Conservation (phyloP, 2,888 invertebrate species). For the Marronus borbonicus region DNA sequence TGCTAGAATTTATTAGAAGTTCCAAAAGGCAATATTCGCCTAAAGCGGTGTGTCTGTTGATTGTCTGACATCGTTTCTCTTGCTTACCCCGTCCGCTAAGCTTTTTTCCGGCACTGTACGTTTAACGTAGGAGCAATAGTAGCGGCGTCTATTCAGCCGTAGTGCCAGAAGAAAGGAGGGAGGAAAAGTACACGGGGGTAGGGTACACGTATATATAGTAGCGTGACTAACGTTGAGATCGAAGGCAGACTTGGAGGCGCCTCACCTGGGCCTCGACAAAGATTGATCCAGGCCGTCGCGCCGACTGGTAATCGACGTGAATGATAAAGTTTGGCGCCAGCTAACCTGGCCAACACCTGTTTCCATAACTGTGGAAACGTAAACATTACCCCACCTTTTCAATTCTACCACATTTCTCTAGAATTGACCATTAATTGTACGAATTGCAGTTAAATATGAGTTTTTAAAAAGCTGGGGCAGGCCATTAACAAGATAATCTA, state of each 20-base stretch:
- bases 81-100: too few species aligned
- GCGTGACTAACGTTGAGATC: constrained; percentile 61
- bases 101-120: background rate
- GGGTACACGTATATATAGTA: constrained; percentile 46
- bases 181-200: constrained; percentile 5
- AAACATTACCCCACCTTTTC: constrained; percentile 8
- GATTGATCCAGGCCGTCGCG: constrained; percentile 59
- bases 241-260: constrained; percentile 63
- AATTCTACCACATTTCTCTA: background rate
- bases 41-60: too few species aligned
- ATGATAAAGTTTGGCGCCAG: constrained; percentile 60
- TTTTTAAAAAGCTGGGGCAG: too few species aligned
- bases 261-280: constrained; percentile 55
- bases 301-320: constrained; percentile 60
- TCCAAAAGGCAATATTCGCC: too few species aligned
- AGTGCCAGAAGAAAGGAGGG: background rate
- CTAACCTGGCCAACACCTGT: constrained; percentile 38
- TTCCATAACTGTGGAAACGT: constrained; percentile 36
- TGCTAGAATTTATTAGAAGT: too few species aligned
- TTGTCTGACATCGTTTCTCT: too few species aligned
- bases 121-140: constrained; percentile 4
- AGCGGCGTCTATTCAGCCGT: background rate
- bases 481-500: too few species aligned
- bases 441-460: too few species aligned
- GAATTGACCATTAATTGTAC: too few species aligned